Evolutionary conservation across 1,140 invertebrate species (phyloP), one percentile per base, ranked within the genome.

Genomic region (Aphis gossypii): DNA sequence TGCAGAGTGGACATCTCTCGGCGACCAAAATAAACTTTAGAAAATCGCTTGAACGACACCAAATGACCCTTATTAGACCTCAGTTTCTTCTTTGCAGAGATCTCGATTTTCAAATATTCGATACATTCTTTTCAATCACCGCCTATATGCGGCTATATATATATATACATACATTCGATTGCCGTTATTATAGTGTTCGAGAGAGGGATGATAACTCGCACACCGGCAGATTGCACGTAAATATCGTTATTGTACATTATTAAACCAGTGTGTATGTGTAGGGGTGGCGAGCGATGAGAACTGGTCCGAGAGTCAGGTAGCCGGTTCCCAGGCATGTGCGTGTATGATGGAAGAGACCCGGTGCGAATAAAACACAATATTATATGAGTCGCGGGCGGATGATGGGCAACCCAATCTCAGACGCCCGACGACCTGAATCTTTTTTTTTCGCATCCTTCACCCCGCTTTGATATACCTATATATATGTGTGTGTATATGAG

Each of bases 231-330:
- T 86, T 46, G 44, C 25, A 25, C 30, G 41, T 86, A n/a, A 86
- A 54, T 30, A 60, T 11, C 30, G 4, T 60, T 18, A 76, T 35
- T 5, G 14, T n/a, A 76, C n/a, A n/a, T 86, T 86, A 44, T 30
- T n/a, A 30, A 44, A 46, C 41, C 83, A 30, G 48, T n/a, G 30
- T 68, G 25, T 54, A 3, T 30, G 60, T 83, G 35, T 86, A 44
- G 2, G 83, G 41, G 20, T 5, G 82, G 21, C 18, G 82, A 44
- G 7, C 23, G 38, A 86, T 25, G 41, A 86, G 38, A 86, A 86
- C 83, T 44, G 38, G 23, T 46, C 25, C 44, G 84, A 76, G 60
- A 86, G 84, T 86, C 84, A 86, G 84, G 84, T 86, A 86, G 84
- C 84, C 6, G 84, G 84, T 86, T 86, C 84, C 84, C 84, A 86